Conservation (phyloP, 2,888 invertebrate genomes). For the Minunthozetes semirufus region DNA sequence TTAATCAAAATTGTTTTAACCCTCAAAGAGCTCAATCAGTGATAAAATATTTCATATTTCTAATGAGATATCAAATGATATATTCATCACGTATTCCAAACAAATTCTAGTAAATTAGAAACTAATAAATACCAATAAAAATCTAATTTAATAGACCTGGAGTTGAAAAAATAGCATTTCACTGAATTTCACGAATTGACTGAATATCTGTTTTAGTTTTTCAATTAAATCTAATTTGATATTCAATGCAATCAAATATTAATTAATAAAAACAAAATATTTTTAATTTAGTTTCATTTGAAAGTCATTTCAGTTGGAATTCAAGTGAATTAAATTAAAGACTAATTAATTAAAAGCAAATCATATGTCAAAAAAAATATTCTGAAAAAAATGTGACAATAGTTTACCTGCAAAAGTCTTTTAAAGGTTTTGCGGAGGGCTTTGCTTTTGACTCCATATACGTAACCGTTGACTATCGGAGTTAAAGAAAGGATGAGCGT, state of each 20-base stretch:
- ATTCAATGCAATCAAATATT: too few relatives aligned
- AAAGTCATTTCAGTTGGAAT: not conserved
- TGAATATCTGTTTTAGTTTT: too few relatives aligned
- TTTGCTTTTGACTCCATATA: conserved; percentile 69
- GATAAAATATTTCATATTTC: not conserved
- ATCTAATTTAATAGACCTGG: too few relatives aligned
- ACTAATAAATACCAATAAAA: too few relatives aligned
- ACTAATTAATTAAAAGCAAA: not conserved
- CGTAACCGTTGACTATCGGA: conserved; percentile 65
- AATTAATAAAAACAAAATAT: too few relatives aligned
- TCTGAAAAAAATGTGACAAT: not conserved
- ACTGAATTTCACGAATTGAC: too few relatives aligned
- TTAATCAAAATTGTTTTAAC: not conserved
- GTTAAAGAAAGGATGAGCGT: conserved; percentile 63
- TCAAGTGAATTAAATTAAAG: not conserved
- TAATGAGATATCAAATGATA: too few relatives aligned
- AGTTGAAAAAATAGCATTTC: too few relatives aligned
- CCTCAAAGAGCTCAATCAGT: not conserved
- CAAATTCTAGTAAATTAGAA: too few relatives aligned
- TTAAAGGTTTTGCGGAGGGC: conserved; percentile 64
- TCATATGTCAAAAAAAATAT: not conserved
- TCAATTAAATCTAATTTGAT: too few relatives aligned
- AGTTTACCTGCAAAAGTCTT: conserved; percentile 59
- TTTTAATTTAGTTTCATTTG: too few relatives aligned
- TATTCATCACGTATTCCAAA: too few relatives aligned